Percentiles rank a stretch among this genome's conserved stretches.
Evolutionary conservation across 2,113 vertebrate genomes (phyloP).

Genomic region (Gobius niger): DNA sequence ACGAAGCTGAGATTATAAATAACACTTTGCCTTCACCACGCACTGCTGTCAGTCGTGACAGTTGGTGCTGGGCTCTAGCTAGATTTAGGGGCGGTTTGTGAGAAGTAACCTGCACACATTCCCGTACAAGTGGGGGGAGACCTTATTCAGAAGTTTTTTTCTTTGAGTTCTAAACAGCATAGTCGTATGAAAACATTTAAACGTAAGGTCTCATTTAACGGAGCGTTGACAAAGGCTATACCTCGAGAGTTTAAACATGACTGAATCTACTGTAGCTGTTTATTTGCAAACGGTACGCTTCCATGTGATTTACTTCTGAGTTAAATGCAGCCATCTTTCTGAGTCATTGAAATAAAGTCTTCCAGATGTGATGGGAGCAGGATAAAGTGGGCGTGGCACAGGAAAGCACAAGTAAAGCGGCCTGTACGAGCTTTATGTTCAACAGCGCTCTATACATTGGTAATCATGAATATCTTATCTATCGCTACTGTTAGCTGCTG

Average conservation of each 20-base stretch:
- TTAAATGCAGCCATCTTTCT: slow-evolving; percentile 1
- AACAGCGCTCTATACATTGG: too few relatives aligned
- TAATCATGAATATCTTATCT: too few relatives aligned
- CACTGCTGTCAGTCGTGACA: slow-evolving; percentile 1
- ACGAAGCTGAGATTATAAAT: neutral
- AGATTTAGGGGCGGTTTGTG: neutral
- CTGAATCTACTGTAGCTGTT: neutral
- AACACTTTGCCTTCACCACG: neutral
- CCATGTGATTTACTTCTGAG: neutral
- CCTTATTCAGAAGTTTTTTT: neutral
- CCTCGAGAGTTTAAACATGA: neutral
- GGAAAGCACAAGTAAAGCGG: neutral
- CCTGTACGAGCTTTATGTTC: too few relatives aligned
- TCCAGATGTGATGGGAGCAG: slow-evolving; percentile 10
- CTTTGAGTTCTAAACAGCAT: neutral
- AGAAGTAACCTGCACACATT: neutral
- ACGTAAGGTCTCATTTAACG: neutral
- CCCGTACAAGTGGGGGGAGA: neutral
- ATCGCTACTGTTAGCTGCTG: too few relatives aligned
- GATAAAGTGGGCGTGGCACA: neutral
- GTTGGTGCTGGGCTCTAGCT: slow-evolving; percentile 1
- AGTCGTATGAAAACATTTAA: neutral
- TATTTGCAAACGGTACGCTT: neutral
- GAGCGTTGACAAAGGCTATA: neutral
- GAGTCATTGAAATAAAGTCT: slow-evolving; percentile 1